Percentiles rank a stretch among this genome's conserved stretches.
phyloP scores from a whole-genome alignment of 1,140 invertebrate genomes.

The Reticulitermes speratus region DNA sequence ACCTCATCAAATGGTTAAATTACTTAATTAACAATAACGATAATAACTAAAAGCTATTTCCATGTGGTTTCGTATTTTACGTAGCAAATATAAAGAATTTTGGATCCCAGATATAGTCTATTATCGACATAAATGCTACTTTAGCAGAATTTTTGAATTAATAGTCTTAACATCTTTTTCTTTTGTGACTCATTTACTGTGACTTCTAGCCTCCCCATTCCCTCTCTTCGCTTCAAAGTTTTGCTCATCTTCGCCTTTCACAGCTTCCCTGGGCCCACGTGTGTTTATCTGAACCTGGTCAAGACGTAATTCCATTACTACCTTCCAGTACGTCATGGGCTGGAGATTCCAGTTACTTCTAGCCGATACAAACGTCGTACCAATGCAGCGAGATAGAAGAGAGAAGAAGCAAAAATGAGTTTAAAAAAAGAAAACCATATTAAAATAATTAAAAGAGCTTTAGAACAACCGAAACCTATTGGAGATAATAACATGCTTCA shows the following conservation, averaged over 20 bases:
- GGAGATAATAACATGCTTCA: not conserved
- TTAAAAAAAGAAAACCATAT: not conserved
- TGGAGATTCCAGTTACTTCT: not conserved
- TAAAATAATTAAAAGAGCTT: conserved; percentile 20
- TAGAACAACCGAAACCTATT: conserved; percentile 21
- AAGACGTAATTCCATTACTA: not conserved
- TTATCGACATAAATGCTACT: not conserved
- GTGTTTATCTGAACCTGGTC: not conserved
- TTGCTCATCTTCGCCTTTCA: not conserved
- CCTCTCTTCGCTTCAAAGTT: not conserved
- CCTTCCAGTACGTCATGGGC: not conserved
- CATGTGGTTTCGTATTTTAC: too few species aligned
- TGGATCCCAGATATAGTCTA: not conserved
- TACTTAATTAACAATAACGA: too few species aligned
- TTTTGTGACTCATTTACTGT: not conserved
- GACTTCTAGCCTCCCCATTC: not conserved
- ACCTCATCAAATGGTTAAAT: too few species aligned
- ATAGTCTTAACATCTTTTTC: not conserved
- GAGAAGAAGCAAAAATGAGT: not conserved
- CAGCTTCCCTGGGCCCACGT: not conserved
- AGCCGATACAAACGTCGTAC: not conserved
- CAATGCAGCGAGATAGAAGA: not conserved
- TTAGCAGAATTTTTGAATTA: not conserved
- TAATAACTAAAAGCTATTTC: too few species aligned
- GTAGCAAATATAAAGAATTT: not conserved